Evolutionary conservation across 2,888 invertebrate genomes (phyloP), one percentile per base, ranked within the genome.

Genomic region (Plebejus anna): DNA sequence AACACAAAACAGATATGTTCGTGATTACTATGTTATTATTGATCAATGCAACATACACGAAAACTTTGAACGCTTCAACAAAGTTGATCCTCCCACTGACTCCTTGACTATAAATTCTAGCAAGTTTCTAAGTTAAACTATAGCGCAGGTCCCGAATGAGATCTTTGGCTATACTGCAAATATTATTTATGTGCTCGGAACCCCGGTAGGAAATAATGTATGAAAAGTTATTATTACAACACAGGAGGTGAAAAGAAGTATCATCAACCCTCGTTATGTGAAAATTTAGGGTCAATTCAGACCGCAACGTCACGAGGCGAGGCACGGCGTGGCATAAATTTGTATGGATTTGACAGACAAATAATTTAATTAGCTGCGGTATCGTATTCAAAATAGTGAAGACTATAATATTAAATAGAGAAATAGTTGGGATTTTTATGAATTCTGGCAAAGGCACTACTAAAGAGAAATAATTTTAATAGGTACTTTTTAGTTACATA

Each of bases 161-260:
- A 87, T 88, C 85, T 84, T 85, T 83, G 82, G 82, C 81, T 83
- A 79, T 83, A 82, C 85, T 85, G 87, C 86, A 86, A 87, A 88
- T 84, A 85, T 85, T 86, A 87, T 88, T 88, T 88, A 87, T 83
- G 81, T 71, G 28, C 73, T 73, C 42, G n/a, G 28, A 72, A 47
- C 72, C 22, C 72, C 47, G 47, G 22, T 42, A 11, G 1, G 28
- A 72, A 42, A 72, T 47, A 22, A 72, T 72, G 72, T 28, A 42
- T 11, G 47, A 72, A 72, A 72, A 72, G 47, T 72, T 72, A 72
- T 70, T 70, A 13, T 71, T 22, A 72, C 72, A 72, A 72, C 22
- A 36, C 66, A 66, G 66, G 66, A 66, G 32, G 66, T 66, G 32
- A 66, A 66, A 66, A 36, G 6, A 32, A 22, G 9, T 59, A 59